These are phyloP conservation scores for Phaonia tiefii DNA, from an alignment of 2,888 invertebrate species.

Conservation along the genomic window DNA sequence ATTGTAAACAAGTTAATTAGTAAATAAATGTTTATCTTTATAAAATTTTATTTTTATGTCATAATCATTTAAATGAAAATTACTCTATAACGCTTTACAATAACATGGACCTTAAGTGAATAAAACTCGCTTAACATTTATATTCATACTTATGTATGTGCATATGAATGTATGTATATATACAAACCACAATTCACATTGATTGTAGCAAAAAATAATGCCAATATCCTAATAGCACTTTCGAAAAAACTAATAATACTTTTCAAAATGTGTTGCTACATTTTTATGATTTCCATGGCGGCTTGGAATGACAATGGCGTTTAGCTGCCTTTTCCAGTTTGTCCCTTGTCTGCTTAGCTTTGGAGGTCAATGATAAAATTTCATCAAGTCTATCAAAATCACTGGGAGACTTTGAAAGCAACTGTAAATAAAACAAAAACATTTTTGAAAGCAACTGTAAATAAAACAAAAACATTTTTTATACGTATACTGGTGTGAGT, in stretches of 20 bases:
- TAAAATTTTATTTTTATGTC: constrained; percentile 17
- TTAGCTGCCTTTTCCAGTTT: constrained; percentile 68
- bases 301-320: constrained; percentile 69
- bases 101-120: constrained; percentile 24
- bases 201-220: too few species aligned
- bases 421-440: constrained; percentile 73
- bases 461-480: too few species aligned
- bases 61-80: constrained; percentile 5
- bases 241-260: too few species aligned
- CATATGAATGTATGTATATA: too few species aligned
- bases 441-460: constrained; percentile 6
- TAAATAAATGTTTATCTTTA: not conserved
- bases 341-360: constrained; percentile 65
- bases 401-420: constrained; percentile 82
- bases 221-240: too few species aligned
- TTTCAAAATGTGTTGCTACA: not conserved
- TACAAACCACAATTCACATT: too few species aligned
- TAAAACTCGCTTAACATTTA: not conserved
- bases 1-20: constrained; percentile 9
- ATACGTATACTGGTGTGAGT: too few species aligned
- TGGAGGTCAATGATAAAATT: constrained; percentile 73
- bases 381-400: constrained; percentile 78
- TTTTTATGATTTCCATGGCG: constrained; percentile 76
- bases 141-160: too few species aligned
- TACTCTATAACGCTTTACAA: constrained; percentile 37